phyloP scores from a whole-genome alignment of 2,888 invertebrate species.

The Dendrolimus houi region DNA sequence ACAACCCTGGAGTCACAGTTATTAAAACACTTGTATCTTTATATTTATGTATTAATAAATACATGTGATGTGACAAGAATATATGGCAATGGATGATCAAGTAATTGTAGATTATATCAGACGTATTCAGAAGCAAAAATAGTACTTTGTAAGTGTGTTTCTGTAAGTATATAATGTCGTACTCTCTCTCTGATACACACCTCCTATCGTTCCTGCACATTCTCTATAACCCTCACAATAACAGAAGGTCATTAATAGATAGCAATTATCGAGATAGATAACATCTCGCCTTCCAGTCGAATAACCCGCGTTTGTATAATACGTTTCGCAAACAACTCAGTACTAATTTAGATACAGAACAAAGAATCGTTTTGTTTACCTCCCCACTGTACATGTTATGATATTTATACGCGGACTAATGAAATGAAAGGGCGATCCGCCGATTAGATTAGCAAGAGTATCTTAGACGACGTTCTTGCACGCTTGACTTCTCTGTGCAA shows the following conservation, averaged over 20 bases:
- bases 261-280: not conserved
- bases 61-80: no score
- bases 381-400: conserved; percentile 23
- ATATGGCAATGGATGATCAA: no score
- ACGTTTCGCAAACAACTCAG: conserved; percentile 23
- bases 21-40: no score
- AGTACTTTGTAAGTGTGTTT: no score
- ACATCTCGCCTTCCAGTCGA: not conserved
- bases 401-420: conserved; percentile 28
- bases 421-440: conserved; percentile 22
- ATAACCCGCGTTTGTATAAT: conserved; percentile 1
- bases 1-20: no score
- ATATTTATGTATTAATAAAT: no score
- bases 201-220: no score
- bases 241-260: not conserved
- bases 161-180: no score
- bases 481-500: not conserved
- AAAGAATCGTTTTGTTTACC: conserved; percentile 18
- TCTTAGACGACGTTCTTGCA: not conserved
- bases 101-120: no score
- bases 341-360: conserved; percentile 23
- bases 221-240: no score
- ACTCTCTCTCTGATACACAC: no score
- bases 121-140: no score
- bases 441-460: conserved; percentile 15